These are phyloP conservation scores for Desmodus rotundus DNA, from an alignment of 2,113 vertebrate species.

Conservation along the genomic window DNA sequence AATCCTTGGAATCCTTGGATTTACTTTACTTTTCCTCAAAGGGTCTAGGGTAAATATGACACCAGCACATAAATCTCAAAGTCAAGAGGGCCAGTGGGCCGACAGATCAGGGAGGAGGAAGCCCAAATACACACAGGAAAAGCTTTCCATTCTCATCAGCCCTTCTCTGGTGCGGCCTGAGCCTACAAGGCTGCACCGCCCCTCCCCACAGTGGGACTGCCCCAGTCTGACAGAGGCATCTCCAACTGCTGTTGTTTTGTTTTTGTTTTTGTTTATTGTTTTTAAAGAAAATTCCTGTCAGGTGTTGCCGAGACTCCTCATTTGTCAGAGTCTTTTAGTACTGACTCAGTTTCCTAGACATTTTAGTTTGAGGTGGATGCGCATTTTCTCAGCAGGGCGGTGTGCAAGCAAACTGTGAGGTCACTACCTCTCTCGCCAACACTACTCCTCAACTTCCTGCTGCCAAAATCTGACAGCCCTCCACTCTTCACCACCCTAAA, in stretches of 20 bases:
- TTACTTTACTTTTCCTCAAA: slow-evolving; percentile 64
- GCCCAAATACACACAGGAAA: not conserved
- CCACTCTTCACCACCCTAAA: not conserved
- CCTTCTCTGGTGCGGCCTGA: rapidly evolving
- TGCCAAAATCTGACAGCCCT: not conserved
- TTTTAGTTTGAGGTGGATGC: not conserved
- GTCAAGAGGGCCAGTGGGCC: slow-evolving; percentile 25
- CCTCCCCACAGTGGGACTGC: not conserved
- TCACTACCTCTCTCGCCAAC: not conserved
- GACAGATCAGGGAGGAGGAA: not conserved
- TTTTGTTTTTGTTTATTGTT: not conserved
- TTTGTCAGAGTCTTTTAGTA: not conserved
- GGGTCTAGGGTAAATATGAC: slow-evolving; percentile 18
- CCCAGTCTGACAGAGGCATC: not conserved
- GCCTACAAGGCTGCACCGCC: not conserved
- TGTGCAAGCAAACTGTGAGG: not conserved
- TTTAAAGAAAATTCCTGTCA: not conserved
- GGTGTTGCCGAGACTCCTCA: not conserved
- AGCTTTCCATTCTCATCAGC: rapidly evolving
- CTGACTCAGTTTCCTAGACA: slow-evolving; percentile 37
- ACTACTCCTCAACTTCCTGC: not conserved
- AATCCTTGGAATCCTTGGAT: slow-evolving; percentile 36
- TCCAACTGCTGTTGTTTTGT: not conserved
- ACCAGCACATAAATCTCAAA: slow-evolving; percentile 41
- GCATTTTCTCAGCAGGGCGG: not conserved